Evolutionary conservation across 2,888 invertebrate species (phyloP).

Genomic region (Drosophila atroscutellata): DNA sequence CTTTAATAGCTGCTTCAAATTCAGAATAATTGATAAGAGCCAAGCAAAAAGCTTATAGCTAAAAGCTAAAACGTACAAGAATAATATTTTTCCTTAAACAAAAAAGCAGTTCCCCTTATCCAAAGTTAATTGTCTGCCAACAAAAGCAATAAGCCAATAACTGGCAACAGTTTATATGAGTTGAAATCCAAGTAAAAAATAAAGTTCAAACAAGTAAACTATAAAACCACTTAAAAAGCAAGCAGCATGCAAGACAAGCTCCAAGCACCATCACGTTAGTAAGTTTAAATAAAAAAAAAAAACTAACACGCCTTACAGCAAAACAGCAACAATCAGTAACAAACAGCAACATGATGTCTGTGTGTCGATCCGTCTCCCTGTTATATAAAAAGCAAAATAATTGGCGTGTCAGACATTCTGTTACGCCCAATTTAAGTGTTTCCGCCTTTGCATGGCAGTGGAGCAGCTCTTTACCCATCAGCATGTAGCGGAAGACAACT

Average conservation of each 20-base stretch:
- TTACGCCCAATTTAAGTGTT: slow-evolving; percentile 78
- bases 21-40: not conserved
- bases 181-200: slow-evolving; percentile 39
- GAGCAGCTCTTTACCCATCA: slow-evolving; percentile 27
- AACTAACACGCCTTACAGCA: slow-evolving; percentile 68
- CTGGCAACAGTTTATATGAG: slow-evolving; percentile 45
- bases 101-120: slow-evolving; percentile 1
- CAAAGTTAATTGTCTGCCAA: slow-evolving; percentile 15
- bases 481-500: slow-evolving; percentile 36
- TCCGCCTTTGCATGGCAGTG: slow-evolving; percentile 59
- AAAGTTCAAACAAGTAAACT: slow-evolving; percentile 59
- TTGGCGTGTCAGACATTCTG: slow-evolving; percentile 80
- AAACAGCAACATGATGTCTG: slow-evolving; percentile 23
- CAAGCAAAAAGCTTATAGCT: not conserved
- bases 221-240: slow-evolving; percentile 70
- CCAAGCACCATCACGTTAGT: slow-evolving; percentile 39
- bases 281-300: slow-evolving; percentile 33
- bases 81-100: not conserved
- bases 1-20: not conserved
- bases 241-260: slow-evolving; percentile 43
- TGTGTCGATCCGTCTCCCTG: slow-evolving; percentile 15
- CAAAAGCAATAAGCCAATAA: slow-evolving; percentile 41
- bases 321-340: slow-evolving; percentile 11
- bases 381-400: slow-evolving; percentile 77
- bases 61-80: not conserved